These are phyloP conservation scores for Drosophila greeni DNA, from an alignment of 2,888 invertebrate genomes.

Conservation along the genomic window DNA sequence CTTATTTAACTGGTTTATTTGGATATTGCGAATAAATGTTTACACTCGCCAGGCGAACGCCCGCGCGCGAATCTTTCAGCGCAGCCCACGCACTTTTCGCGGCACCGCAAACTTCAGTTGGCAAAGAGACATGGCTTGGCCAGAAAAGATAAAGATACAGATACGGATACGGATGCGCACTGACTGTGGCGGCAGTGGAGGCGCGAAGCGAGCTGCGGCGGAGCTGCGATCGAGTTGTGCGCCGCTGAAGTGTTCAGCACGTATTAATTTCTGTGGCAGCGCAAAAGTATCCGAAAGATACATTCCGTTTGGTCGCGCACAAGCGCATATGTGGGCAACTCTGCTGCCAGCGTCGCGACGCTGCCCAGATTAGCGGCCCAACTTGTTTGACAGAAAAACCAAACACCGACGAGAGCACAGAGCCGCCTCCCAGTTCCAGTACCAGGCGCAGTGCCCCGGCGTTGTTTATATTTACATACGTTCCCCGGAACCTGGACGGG, in stretches of 20 bases:
- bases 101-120: constrained; percentile 22
- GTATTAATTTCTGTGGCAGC: constrained; percentile 75
- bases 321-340: constrained; percentile 66
- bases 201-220: constrained; percentile 21
- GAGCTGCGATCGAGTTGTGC: constrained; percentile 58
- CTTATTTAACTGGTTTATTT: constrained; percentile 57
- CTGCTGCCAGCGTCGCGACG: constrained; percentile 44
- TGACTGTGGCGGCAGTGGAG: constrained; percentile 4
- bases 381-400: constrained; percentile 67
- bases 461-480: constrained; percentile 56
- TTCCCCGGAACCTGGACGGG: constrained; percentile 1
- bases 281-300: constrained; percentile 66
- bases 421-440: constrained; percentile 30
- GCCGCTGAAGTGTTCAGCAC: constrained; percentile 73
- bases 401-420: constrained; percentile 29
- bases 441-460: constrained; percentile 37
- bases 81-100: constrained; percentile 40
- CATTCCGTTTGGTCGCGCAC: constrained; percentile 57
- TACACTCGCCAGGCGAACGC: constrained; percentile 47
- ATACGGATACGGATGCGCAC: constrained; percentile 10
- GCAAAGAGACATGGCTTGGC: constrained; percentile 27
- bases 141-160: constrained; percentile 27
- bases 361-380: constrained; percentile 59
- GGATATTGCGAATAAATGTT: constrained; percentile 48
- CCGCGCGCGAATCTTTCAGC: constrained; percentile 43